phyloP scores from a whole-genome alignment of 2,888 invertebrate genomes.

The Scaptomyza flava region DNA sequence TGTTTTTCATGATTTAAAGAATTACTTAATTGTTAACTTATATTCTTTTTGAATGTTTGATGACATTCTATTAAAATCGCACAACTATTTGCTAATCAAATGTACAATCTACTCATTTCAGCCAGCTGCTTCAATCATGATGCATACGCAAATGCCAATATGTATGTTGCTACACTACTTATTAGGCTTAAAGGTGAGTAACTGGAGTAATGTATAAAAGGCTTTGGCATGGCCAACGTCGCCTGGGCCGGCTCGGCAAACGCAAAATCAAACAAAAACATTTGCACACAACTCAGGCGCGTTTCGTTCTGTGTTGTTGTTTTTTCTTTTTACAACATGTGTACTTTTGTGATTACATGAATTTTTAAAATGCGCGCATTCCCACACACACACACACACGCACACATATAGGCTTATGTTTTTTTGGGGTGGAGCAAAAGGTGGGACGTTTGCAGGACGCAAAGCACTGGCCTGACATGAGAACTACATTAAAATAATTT shows the following conservation, averaged over 20 bases:
- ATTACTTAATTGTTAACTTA: no score
- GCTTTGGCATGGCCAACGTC: conserved; percentile 9
- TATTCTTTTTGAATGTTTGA: no score
- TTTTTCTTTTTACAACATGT: conserved; percentile 71
- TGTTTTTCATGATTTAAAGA: no score
- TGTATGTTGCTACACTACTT: conserved; percentile 30
- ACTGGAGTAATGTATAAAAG: conserved; percentile 19
- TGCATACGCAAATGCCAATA: conserved; percentile 43
- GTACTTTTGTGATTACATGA: conserved; percentile 80
- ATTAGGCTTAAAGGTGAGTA: conserved; percentile 51
- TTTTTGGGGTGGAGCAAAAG: background rate
- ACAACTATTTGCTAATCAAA: no score
- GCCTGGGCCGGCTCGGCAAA: conserved; percentile 35
- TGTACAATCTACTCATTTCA: no score
- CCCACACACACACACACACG: conserved; percentile 38
- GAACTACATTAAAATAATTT: conserved; percentile 84
- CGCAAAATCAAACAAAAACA: conserved; percentile 55
- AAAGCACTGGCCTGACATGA: conserved; percentile 73
- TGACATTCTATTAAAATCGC: no score
- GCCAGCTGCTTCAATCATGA: conserved; percentile 39
- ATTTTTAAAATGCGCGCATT: conserved; percentile 76
- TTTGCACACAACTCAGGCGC: conserved; percentile 69
- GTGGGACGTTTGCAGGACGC: background rate
- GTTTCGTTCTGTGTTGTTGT: conserved; percentile 22
- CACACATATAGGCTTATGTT: conserved; percentile 2